Conservation (phyloP, 1,140 invertebrate species). For the Chelonus insularis region DNA sequence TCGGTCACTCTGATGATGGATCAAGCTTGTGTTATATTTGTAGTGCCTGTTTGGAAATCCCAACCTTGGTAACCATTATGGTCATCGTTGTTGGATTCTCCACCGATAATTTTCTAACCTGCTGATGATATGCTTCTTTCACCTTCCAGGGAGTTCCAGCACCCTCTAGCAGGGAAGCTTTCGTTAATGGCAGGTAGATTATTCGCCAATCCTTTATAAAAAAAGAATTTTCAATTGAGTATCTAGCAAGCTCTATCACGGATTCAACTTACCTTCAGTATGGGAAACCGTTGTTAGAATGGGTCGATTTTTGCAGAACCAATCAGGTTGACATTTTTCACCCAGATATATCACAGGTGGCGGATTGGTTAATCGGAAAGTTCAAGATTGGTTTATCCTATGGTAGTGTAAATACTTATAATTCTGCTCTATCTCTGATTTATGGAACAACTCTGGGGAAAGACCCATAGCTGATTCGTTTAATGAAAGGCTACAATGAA, state of each 20-base stretch:
- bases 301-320: slow-evolving; percentile 3
- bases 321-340: not conserved
- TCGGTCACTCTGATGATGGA: not conserved
- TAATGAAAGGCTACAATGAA: not conserved
- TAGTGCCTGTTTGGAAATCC: slow-evolving; percentile 16
- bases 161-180: not conserved
- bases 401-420: not conserved
- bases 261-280: not conserved
- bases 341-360: not conserved
- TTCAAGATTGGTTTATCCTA: not conserved
- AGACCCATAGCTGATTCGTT: not conserved
- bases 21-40: slow-evolving; percentile 9
- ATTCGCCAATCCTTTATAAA: slow-evolving; percentile 1
- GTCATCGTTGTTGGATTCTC: not conserved
- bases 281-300: not conserved
- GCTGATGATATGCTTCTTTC: not conserved
- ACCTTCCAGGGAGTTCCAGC: not conserved
- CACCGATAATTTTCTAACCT: slow-evolving; percentile 4
- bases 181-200: slow-evolving; percentile 3
- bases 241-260: not conserved
- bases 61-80: slow-evolving; percentile 22
- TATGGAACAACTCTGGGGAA: not conserved
- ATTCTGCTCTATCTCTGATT: not conserved
- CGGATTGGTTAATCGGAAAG: not conserved
- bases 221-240: not conserved